Evolutionary conservation across 2,797 vertebrate genomes (phyloP), one percentile per base, ranked within the genome.

Genomic region (Sebastes diaconus): DNA sequence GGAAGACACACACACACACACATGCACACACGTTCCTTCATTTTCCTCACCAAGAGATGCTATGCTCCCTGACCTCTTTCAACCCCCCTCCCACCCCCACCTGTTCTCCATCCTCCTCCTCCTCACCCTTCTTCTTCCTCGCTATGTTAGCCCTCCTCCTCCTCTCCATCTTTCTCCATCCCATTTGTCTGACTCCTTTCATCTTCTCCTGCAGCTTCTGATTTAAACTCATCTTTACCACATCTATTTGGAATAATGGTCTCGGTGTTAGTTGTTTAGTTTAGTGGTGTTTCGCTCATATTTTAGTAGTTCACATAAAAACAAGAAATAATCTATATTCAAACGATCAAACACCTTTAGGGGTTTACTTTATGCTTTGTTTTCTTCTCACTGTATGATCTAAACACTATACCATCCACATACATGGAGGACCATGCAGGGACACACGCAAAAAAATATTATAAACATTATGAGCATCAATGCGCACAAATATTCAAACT

Each of bases 61-160:
- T 68, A 22, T 87, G 80, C 80, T 87, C 91, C 75, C 85, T 93
- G 90, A 94, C 93, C 92, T 83, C 87, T 80, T 84, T 74, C 69
- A 73, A 77, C 63, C 72, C 84, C 46, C 68, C 80, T 61, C 71
- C 73, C 50, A 74, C 68, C 78, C 87, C 81, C 77, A 90, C 87
- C 88, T 86, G 81, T 87, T 87, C 84, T 60, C 77, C 73, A 81
- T 78, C 81, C 69, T 77, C 50, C 69, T 77, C 50, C 24, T 65
- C 77, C 36, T 30, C 34, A 42, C 29, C 77, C 30, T 46, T 75
- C 54, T 24, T 61, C 69, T 8, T 46, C 52, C 54, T 63, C 83
- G 75, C 64, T 73, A 76, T 61, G 72, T 82, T 73, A 82, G 81
- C 76, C 67, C 79, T 72, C 65, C 81, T 72, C 65, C 81, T 89